phyloP scores from a whole-genome alignment of 2,888 invertebrate genomes.

The Mythimna pallens region DNA sequence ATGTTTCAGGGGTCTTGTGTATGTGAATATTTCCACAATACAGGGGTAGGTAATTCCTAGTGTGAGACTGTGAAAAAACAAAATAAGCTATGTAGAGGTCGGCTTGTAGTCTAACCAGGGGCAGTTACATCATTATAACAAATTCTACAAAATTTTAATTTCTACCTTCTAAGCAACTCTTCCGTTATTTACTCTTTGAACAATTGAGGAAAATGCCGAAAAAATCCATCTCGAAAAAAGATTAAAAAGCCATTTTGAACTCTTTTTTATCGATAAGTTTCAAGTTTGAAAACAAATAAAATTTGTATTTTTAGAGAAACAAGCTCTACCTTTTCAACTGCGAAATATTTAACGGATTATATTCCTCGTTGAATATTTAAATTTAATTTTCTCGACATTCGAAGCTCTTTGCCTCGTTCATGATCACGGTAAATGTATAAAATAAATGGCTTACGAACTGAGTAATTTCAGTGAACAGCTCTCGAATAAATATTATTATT shows the following conservation, averaged over 20 bases:
- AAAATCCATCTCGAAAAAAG: background rate
- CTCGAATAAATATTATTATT: slow-evolving; percentile 30
- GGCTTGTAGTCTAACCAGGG: background rate
- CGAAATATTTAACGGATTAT: slow-evolving; percentile 42
- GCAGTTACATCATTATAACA: background rate
- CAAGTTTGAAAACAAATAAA: slow-evolving; percentile 5
- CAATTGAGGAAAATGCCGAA: background rate
- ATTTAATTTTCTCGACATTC: slow-evolving; percentile 47
- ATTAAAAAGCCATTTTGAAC: background rate
- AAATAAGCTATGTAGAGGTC: background rate
- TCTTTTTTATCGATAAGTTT: slow-evolving; percentile 5
- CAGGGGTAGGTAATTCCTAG: too few species aligned
- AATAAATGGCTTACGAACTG: slow-evolving; percentile 41
- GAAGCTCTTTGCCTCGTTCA: slow-evolving; percentile 32
- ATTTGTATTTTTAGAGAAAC: slow-evolving; percentile 16
- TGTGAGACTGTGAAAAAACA: too few species aligned
- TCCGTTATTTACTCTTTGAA: too few species aligned
- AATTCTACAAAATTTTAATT: background rate
- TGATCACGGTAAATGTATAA: slow-evolving; percentile 52
- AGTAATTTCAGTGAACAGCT: slow-evolving; percentile 31
- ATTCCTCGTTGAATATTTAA: slow-evolving; percentile 49
- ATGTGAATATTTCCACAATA: too few species aligned
- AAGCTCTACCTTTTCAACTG: slow-evolving; percentile 6
- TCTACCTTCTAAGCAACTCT: background rate
- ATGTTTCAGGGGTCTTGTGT: too few species aligned